These are phyloP conservation scores for Acanthoscelides obtectus DNA, from an alignment of 2,888 invertebrate species.

Conservation along the genomic window DNA sequence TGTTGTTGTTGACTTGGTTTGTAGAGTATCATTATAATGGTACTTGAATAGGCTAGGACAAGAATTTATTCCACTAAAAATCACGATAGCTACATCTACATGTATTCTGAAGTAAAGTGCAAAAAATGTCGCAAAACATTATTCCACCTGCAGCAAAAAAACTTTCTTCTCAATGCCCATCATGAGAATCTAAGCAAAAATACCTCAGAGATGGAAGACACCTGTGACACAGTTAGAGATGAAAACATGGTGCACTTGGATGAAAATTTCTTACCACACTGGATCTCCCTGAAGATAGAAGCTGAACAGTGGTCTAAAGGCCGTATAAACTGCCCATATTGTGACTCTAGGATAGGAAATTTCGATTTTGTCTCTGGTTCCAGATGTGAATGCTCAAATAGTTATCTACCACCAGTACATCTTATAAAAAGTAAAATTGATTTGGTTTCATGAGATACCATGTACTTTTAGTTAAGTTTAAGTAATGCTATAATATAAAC, in stretches of 20 bases:
- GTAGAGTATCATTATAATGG: no score
- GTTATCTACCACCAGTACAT: constrained; percentile 57
- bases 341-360: constrained; percentile 58
- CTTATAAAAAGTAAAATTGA: constrained; percentile 63
- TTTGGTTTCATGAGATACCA: constrained; percentile 28
- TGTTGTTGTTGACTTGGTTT: no score
- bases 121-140: constrained; percentile 39
- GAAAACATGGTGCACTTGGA: constrained; percentile 48
- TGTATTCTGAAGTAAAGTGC: constrained; percentile 34
- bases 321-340: constrained; percentile 60
- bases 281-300: constrained; percentile 54
- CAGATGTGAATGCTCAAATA: constrained; percentile 57
- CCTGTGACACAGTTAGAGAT: constrained; percentile 26
- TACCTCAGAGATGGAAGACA: constrained; percentile 4
- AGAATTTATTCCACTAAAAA: no score
- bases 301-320: constrained; percentile 62
- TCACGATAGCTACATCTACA: constrained; percentile 6
- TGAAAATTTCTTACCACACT: constrained; percentile 55
- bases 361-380: constrained; percentile 63
- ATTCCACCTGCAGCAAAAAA: constrained; percentile 25
- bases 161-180: constrained; percentile 36
- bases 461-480: no score
- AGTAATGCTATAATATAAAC: no score
- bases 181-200: constrained; percentile 14
- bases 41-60: no score